Conservation (phyloP, 1,140 invertebrate genomes). For the Drosophila truncata region DNA sequence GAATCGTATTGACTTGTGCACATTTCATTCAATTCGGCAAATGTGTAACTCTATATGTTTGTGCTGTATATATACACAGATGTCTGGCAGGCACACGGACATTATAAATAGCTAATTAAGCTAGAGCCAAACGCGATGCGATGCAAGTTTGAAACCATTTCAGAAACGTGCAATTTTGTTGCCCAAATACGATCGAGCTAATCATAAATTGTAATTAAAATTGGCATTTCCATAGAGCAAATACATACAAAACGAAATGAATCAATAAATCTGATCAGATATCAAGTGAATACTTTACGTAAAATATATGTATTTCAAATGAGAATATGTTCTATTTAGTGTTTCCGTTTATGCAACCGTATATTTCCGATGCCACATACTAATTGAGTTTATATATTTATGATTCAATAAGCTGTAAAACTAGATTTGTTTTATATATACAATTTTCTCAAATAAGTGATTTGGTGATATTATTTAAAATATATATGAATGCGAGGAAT, state of each 20-base stretch:
- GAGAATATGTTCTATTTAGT: not conserved
- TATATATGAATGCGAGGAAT: not conserved
- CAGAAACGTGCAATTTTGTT: conserved; percentile 16
- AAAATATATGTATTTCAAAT: not conserved
- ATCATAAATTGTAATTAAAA: conserved; percentile 35
- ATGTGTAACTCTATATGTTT: conserved; percentile 35
- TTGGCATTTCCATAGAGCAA: conserved; percentile 4
- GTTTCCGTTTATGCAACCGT: not conserved
- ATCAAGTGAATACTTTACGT: not conserved
- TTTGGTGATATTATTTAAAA: not conserved
- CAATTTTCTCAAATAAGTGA: too few relatives aligned
- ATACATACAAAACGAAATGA: conserved; percentile 9
- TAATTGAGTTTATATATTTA: not conserved
- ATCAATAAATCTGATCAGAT: conserved; percentile 11
- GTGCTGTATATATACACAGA: conserved; percentile 10
- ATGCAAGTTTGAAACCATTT: conserved; percentile 17
- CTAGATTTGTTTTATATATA: not conserved
- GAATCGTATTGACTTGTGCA: conserved; percentile 77
- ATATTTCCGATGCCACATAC: not conserved
- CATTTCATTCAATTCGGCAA: conserved; percentile 42
- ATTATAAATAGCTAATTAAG: conserved; percentile 77
- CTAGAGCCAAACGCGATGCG: conserved; percentile 22
- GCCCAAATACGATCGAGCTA: conserved; percentile 6
- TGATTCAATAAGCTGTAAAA: not conserved
- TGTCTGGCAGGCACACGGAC: conserved; percentile 36